A percentile compares a stretch with the other conserved stretches of the same genome.
Evolutionary conservation across 2,888 invertebrate species (phyloP).

Genomic region (Pollenia labialis): DNA sequence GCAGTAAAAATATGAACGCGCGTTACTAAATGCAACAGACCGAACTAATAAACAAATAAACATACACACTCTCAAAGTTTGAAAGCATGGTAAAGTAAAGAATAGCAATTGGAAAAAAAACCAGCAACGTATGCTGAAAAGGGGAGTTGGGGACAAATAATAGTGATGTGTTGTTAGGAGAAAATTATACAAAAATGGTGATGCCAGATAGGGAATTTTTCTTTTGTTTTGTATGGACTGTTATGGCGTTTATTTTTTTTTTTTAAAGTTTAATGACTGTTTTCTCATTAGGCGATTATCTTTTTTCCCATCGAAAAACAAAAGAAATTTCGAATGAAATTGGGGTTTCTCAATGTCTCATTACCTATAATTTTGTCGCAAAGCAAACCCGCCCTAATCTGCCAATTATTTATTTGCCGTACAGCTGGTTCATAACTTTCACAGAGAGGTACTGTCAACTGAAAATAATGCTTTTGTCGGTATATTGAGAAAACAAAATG

Average conservation of each 20-base stretch:
- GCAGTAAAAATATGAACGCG: conserved; percentile 73
- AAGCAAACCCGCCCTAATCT: no score
- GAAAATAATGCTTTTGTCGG: no score
- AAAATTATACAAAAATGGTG: not conserved
- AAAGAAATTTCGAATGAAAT: not conserved
- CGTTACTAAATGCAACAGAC: conserved; percentile 68
- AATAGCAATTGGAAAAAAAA: conserved; percentile 19
- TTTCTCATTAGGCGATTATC: not conserved
- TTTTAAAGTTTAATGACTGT: no score
- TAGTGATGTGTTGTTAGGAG: not conserved
- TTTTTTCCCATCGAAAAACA: not conserved
- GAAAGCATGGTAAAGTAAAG: conserved; percentile 29
- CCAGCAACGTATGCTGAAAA: not conserved
- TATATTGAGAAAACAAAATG: no score
- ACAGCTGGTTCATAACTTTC: no score
- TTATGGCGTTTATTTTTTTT: no score
- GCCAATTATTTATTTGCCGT: no score
- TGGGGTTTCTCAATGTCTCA: not conserved
- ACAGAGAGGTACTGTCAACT: no score
- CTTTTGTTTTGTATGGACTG: no score
- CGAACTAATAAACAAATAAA: conserved; percentile 56
- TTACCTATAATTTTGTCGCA: no score
- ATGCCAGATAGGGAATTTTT: not conserved
- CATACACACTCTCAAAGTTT: conserved; percentile 8
- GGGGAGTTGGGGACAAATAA: not conserved